Base-by-base conservation (phyloP, 2,888 invertebrate genomes). In the Carpatolechia fugitivella region DNA sequence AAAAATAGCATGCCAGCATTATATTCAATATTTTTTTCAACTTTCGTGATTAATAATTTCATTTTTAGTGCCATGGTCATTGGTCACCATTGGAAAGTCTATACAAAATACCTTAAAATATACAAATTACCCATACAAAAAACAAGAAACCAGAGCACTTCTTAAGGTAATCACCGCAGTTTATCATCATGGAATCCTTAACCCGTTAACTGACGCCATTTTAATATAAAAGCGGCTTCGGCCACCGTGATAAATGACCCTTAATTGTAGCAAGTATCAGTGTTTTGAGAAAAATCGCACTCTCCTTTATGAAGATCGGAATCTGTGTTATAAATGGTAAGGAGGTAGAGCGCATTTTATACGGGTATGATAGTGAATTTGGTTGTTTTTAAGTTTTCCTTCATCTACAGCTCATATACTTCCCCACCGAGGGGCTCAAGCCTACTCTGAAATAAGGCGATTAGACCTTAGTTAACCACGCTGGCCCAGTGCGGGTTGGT, bases 231-330 rank as follows among this genome's bases (percentile, higher is more conserved):
- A 44, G 44, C 44, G 44, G 44, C 41, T 6, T 24, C 50, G 38
- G 14, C 24, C 52, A 59, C 58, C 52, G 67, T 82, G 80, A 83
- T 83, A 80, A 82, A 85, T 79, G 74, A 70, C 72, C 65, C 52
- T 76, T 83, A 84, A 85, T 85, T 83, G 83, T 82, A 72, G 71
- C 69, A 63, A 63, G 73, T 78, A 80, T 80, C 75, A 70, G 66
- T 72, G 75, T 70, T 76, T 73, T 66, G 69, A 72, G 78, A 82
- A 80, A 81, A 80, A 83, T 81, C 62, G 69, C 66, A 65, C 62
- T 65, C 68, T 80, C 76, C 74, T 68, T 65, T 64, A 65, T 60
- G 56, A 38, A 54, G 55, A 56, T 58, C 56, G 24, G 55, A 59
- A 63, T 64, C 61, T 54, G 56, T 33, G 51, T 63, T 62, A 59